These are phyloP conservation scores for Varanus salvator DNA, from an alignment of 2,113 vertebrate species.

Conservation along the genomic window DNA sequence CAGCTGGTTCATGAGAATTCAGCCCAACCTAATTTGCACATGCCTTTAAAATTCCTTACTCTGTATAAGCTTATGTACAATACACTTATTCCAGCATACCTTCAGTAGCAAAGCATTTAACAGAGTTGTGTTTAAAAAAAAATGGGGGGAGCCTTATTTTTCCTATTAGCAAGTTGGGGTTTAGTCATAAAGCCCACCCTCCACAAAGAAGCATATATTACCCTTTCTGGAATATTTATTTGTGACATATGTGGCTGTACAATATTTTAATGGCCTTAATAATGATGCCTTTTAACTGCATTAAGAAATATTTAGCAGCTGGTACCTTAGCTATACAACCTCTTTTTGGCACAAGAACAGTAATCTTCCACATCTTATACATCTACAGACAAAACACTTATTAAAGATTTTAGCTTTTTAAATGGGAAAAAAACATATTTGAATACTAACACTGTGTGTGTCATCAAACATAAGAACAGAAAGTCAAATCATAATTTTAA, in stretches of 20 bases:
- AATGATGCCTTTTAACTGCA: conserved; percentile 35
- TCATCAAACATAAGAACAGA: conserved; percentile 56
- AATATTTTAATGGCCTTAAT: conserved; percentile 54
- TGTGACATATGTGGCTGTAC: conserved; percentile 35
- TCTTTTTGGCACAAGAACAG: conserved; percentile 55
- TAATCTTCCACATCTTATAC: conserved; percentile 58
- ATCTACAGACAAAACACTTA: conserved; percentile 62
- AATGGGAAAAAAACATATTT: conserved; percentile 45
- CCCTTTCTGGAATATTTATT: conserved; percentile 48
- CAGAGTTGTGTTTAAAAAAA: conserved; percentile 50
- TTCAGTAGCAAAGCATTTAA: conserved; percentile 55
- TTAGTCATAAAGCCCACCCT: conserved; percentile 57
- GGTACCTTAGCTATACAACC: conserved; percentile 57
- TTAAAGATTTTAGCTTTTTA: conserved; percentile 55
- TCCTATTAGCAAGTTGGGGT: conserved; percentile 32
- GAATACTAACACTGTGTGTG: conserved; percentile 21
- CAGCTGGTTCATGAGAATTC: conserved; percentile 49
- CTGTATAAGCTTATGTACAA: conserved; percentile 61
- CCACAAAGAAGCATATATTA: conserved; percentile 30
- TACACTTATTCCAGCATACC: conserved; percentile 43
- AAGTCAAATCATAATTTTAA: conserved; percentile 51
- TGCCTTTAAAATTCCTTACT: conserved; percentile 57
- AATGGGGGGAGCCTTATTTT: conserved; percentile 43
- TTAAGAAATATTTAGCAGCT: conserved; percentile 50
- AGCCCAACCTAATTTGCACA: conserved; percentile 69